These are phyloP conservation scores for Aphelinus certus DNA, from an alignment of 1,140 invertebrate genomes.

Conservation along the genomic window DNA sequence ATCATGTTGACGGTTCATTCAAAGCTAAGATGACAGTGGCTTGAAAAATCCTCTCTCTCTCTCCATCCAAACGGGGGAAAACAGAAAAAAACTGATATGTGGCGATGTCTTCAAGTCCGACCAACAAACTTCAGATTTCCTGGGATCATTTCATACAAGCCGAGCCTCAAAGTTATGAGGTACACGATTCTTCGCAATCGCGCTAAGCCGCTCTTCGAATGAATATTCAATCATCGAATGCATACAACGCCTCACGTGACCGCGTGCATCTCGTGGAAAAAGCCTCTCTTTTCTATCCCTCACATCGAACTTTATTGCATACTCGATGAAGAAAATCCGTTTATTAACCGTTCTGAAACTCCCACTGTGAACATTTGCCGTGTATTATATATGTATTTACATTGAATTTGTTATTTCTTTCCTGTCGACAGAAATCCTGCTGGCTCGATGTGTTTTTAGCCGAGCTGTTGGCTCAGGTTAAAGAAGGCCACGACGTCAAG, in stretches of 20 bases:
- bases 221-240: too few relatives aligned
- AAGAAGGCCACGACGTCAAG: constrained; percentile 69
- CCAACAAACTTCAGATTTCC: constrained; percentile 57
- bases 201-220: too few relatives aligned
- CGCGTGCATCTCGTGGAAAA: too few relatives aligned
- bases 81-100: constrained; percentile 31
- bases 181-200: constrained; percentile 42
- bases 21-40: constrained; percentile 27
- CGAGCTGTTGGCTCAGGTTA: constrained; percentile 70
- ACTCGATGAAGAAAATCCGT: too few relatives aligned
- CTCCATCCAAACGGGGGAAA: background rate
- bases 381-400: too few relatives aligned
- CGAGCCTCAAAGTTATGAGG: constrained; percentile 71
- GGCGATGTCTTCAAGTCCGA: constrained; percentile 47
- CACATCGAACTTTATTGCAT: too few relatives aligned
- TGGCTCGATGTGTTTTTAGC: constrained; percentile 75
- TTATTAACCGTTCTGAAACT: too few relatives aligned
- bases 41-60: constrained; percentile 1
- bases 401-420: too few relatives aligned
- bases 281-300: too few relatives aligned
- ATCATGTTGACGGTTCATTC: constrained; percentile 7
- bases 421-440: constrained; percentile 68
- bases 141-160: constrained; percentile 72
- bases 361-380: too few relatives aligned
- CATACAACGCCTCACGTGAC: too few relatives aligned